Conservation (phyloP, 2,797 vertebrate species). For the Lacerta bilineata region DNA sequence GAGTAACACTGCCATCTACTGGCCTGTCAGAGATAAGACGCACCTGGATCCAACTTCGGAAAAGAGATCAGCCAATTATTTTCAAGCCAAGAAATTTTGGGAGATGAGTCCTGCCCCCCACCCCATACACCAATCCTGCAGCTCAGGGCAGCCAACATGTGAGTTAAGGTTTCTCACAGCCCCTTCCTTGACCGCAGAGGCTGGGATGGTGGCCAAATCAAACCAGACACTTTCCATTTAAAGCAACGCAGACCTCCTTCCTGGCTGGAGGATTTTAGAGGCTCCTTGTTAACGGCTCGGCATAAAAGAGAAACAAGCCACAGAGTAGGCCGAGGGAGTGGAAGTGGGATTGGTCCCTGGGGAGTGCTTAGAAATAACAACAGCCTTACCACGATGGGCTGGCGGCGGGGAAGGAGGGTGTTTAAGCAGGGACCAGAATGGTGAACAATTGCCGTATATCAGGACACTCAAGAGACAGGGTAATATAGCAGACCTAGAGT, state of each 20-base stretch:
- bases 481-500: too few species aligned
- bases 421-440: too few species aligned
- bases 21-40: not conserved
- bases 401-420: not conserved
- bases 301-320: not conserved
- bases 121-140: not conserved
- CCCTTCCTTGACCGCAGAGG: not conserved
- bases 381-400: fast-evolving
- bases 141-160: not conserved
- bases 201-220: not conserved
- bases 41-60: too few species aligned
- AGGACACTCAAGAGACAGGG: too few species aligned
- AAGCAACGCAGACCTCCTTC: not conserved
- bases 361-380: fast-evolving
- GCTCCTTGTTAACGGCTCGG: not conserved
- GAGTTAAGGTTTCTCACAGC: not conserved
- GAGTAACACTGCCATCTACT: conserved; percentile 60
- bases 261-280: not conserved
- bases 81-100: not conserved
- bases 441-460: not conserved
- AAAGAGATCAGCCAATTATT: not conserved
- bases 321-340: fast-evolving
- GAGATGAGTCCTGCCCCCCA: too few species aligned
- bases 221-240: not conserved
- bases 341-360: not conserved